phyloP scores from a whole-genome alignment of 2,888 invertebrate genomes.

The Drosophila tripunctata region DNA sequence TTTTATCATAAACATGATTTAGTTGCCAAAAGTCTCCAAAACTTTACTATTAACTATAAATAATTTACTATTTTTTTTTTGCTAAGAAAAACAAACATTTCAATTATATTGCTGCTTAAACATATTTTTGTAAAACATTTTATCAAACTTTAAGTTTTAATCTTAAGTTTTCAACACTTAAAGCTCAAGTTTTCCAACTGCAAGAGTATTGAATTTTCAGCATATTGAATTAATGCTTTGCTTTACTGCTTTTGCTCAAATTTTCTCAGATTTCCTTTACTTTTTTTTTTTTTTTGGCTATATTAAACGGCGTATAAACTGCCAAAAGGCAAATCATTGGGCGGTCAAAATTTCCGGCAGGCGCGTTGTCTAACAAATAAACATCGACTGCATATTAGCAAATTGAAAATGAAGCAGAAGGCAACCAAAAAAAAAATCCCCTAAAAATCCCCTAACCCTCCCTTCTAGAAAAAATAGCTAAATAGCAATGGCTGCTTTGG shows the following conservation, averaged over 20 bases:
- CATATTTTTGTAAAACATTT: too few relatives aligned
- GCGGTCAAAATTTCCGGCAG: conserved; percentile 66
- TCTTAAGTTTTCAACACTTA: too few relatives aligned
- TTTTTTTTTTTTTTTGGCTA: conserved; percentile 21
- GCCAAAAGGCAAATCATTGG: conserved; percentile 54
- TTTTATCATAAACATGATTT: too few relatives aligned
- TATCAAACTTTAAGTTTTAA: too few relatives aligned
- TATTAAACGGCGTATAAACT: conserved; percentile 37
- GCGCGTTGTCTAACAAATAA: conserved; percentile 66
- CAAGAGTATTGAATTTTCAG: not conserved
- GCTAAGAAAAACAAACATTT: too few relatives aligned
- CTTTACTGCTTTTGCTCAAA: not conserved
- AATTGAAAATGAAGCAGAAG: not conserved
- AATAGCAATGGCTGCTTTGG: conserved; percentile 29
- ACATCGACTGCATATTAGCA: conserved; percentile 66
- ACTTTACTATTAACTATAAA: too few relatives aligned
- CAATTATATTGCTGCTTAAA: too few relatives aligned
- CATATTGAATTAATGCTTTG: not conserved
- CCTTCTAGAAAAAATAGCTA: not conserved
- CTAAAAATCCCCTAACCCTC: too few relatives aligned
- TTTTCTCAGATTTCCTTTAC: not conserved
- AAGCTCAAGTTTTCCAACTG: too few relatives aligned
- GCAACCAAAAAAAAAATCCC: not conserved
- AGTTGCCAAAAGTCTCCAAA: too few relatives aligned
- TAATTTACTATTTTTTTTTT: too few relatives aligned